Evolutionary conservation across 2,888 invertebrate species (phyloP).

Genomic region (Erannis defoliaria): DNA sequence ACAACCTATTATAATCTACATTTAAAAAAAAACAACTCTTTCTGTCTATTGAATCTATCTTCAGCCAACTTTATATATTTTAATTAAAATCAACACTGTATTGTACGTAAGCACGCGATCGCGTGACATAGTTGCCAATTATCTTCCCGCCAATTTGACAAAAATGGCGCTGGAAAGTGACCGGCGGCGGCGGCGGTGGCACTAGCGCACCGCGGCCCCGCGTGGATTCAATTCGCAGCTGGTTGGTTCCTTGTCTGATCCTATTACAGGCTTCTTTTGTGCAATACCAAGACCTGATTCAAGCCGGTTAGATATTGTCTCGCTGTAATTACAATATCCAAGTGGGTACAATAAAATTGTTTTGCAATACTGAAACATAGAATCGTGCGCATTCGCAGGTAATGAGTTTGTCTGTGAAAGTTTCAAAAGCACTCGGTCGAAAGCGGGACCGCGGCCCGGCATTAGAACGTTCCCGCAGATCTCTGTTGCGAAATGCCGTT

Average conservation of each 20-base stretch:
- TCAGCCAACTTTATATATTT: slow-evolving; percentile 27
- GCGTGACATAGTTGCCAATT: slow-evolving; percentile 63
- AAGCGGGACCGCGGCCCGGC: slow-evolving; percentile 39
- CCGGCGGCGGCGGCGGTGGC: slow-evolving; percentile 37
- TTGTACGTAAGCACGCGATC: slow-evolving; percentile 60
- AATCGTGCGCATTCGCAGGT: slow-evolving; percentile 56
- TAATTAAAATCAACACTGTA: slow-evolving; percentile 28
- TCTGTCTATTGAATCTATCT: slow-evolving; percentile 21
- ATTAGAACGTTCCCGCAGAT: slow-evolving; percentile 26
- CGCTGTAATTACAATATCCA: slow-evolving; percentile 63
- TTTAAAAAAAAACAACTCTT: not conserved
- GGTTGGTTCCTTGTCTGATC: slow-evolving; percentile 57
- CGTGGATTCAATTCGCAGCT: slow-evolving; percentile 61
- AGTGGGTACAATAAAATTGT: slow-evolving; percentile 52
- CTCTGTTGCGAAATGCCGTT: slow-evolving; percentile 19
- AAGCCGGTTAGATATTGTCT: slow-evolving; percentile 62
- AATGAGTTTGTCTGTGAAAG: slow-evolving; percentile 64
- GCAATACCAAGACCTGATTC: slow-evolving; percentile 66
- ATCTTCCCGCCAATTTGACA: slow-evolving; percentile 70
- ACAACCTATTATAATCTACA: too few species aligned
- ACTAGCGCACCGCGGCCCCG: slow-evolving; percentile 35
- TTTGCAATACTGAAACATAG: slow-evolving; percentile 62
- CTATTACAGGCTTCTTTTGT: slow-evolving; percentile 64
- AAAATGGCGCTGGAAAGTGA: slow-evolving; percentile 75
- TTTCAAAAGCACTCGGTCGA: slow-evolving; percentile 46